phyloP scores from a whole-genome alignment of 1,140 invertebrate species.

The Parapsyche elsis region DNA sequence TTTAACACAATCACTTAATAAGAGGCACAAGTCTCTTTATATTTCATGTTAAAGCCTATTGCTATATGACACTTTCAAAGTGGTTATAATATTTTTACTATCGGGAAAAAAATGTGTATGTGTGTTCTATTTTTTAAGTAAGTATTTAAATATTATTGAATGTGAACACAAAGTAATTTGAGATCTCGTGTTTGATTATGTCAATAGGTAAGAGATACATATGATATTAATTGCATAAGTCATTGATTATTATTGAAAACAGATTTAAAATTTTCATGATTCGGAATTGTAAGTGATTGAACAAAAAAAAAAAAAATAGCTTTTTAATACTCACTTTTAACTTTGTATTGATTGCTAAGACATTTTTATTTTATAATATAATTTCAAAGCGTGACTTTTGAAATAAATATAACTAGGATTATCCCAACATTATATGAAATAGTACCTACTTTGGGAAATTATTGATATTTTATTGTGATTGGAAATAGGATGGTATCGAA shows the following conservation, averaged over 20 bases:
- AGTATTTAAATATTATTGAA: background rate
- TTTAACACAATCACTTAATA: conserved; percentile 48
- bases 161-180: background rate
- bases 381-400: no score
- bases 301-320: background rate
- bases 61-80: conserved; percentile 35
- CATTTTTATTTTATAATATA: no score
- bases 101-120: background rate
- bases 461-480: background rate
- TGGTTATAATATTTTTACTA: background rate
- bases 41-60: conserved; percentile 23
- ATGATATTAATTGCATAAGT: no score
- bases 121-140: background rate
- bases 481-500: no score
- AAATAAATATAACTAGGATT: no score
- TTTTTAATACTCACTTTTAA: no score
- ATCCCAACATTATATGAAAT: no score
- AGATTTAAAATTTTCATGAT: background rate
- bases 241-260: no score
- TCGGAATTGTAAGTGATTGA: background rate
- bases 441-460: no score
- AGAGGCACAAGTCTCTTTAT: conserved; percentile 41
- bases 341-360: no score
- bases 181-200: background rate
- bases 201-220: no score